These are phyloP conservation scores for Ariolimax columbianus DNA, from an alignment of 2,888 invertebrate species.

Conservation along the genomic window DNA sequence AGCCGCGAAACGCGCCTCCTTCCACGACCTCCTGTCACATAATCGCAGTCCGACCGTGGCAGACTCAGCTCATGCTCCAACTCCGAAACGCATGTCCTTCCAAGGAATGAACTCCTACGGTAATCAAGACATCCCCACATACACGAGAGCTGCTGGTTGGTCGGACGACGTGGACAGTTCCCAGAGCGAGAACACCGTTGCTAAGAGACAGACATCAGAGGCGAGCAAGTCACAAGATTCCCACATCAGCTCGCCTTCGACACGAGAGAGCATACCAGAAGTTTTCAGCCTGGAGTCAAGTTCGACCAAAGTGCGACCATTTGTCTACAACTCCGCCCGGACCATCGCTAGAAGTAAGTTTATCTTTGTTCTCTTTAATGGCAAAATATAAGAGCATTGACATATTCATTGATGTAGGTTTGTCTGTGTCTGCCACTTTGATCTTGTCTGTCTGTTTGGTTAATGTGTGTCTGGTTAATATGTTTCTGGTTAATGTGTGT, in stretches of 20 bases:
- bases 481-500: too few relatives aligned
- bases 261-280: not conserved
- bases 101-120: conserved; percentile 33
- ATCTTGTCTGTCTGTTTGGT: too few relatives aligned
- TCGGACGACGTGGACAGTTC: conserved; percentile 38
- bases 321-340: conserved; percentile 43
- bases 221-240: too few relatives aligned
- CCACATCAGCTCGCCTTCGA: not conserved
- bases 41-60: not conserved
- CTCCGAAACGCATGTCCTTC: conserved; percentile 32
- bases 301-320: conserved; percentile 35
- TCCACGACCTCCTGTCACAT: conserved; percentile 42
- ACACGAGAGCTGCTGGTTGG: conserved; percentile 44
- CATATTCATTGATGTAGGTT: too few relatives aligned
- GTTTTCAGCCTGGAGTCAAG: not conserved
- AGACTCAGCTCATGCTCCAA: not conserved
- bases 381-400: too few relatives aligned
- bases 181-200: not conserved
- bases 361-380: too few relatives aligned
- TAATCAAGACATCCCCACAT: conserved; percentile 39
- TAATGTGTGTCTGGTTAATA: too few relatives aligned
- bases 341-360: conserved; percentile 47
- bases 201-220: not conserved
- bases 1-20: conserved; percentile 39
- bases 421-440: too few relatives aligned